A percentile compares a stretch with the other conserved stretches of the same genome.
These are phyloP conservation scores for Bergia puertoricense DNA, from an alignment of 92 coral and sea anemone species.

Conservation along the genomic window DNA sequence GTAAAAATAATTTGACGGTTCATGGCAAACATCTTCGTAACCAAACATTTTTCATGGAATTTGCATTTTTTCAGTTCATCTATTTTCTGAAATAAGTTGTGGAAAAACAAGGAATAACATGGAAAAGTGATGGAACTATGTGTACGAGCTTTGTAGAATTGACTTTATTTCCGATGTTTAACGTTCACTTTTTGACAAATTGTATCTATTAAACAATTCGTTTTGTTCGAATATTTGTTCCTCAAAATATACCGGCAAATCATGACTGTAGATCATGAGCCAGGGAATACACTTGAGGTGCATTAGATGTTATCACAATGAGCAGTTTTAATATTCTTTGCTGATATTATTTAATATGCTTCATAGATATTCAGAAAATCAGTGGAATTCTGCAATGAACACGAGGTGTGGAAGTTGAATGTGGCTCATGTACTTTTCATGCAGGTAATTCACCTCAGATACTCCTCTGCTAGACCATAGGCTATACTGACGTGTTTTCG, in stretches of 20 bases:
- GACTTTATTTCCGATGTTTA: too few relatives aligned
- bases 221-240: neutral
- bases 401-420: conserved; percentile 95
- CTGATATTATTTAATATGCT: neutral
- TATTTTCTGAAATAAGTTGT: too few relatives aligned
- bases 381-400: conserved; percentile 99
- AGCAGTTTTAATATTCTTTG: neutral
- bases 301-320: neutral
- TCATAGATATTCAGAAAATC: conserved; percentile 95
- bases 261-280: neutral
- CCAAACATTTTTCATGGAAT: too few relatives aligned
- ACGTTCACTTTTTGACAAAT: too few relatives aligned
- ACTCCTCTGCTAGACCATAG: neutral
- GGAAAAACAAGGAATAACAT: too few relatives aligned
- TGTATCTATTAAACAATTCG: too few relatives aligned
- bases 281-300: neutral
- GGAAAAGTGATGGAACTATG: too few relatives aligned
- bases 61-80: neutral
- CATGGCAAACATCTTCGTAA: neutral
- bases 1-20: neutral
- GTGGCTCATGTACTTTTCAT: conserved; percentile 98
- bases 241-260: neutral
- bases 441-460: conserved; percentile 71
- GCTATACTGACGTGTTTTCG: neutral
- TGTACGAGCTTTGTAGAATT: too few relatives aligned